Percentiles rank a stretch among this genome's conserved stretches.
Evolutionary conservation across 1,140 invertebrate species (phyloP).

Genomic region (Theocolax elegans): DNA sequence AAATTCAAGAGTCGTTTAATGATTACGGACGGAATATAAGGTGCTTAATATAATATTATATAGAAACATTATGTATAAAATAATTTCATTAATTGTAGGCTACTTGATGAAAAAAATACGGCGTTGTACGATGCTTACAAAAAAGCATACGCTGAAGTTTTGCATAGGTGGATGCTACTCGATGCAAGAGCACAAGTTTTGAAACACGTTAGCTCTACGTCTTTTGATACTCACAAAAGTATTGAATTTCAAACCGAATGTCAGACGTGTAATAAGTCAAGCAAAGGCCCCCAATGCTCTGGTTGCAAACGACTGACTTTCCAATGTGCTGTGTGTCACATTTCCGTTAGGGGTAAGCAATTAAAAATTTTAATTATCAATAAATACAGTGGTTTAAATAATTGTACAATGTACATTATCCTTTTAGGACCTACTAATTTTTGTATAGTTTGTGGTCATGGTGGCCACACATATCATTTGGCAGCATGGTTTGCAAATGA

Average conservation of each 20-base stretch:
- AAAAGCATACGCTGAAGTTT: constrained; percentile 86
- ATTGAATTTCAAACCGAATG: constrained; percentile 85
- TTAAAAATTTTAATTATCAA: not conserved
- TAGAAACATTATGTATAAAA: not conserved
- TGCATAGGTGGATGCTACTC: constrained; percentile 85
- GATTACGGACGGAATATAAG: constrained; percentile 56
- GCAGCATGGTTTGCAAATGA: constrained; percentile 80
- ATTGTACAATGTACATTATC: not conserved
- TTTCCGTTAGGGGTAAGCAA: constrained; percentile 80
- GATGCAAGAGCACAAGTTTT: constrained; percentile 84
- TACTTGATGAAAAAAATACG: constrained; percentile 69
- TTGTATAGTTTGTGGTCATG: constrained; percentile 90
- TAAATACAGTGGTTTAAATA: not conserved
- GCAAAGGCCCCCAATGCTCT: constrained; percentile 71
- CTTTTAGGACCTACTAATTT: constrained; percentile 76
- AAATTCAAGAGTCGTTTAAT: constrained; percentile 58
- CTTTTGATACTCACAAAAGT: constrained; percentile 72
- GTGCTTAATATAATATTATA: constrained; percentile 50
- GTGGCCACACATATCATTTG: constrained; percentile 87
- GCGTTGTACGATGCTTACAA: constrained; percentile 88
- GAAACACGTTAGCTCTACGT: constrained; percentile 76
- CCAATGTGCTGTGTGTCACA: constrained; percentile 85
- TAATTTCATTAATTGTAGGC: constrained; percentile 45
- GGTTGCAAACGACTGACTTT: constrained; percentile 79
- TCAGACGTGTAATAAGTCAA: constrained; percentile 73